Evolutionary conservation across 2,888 invertebrate genomes (phyloP).

Genomic region (Andrena flavipes): DNA sequence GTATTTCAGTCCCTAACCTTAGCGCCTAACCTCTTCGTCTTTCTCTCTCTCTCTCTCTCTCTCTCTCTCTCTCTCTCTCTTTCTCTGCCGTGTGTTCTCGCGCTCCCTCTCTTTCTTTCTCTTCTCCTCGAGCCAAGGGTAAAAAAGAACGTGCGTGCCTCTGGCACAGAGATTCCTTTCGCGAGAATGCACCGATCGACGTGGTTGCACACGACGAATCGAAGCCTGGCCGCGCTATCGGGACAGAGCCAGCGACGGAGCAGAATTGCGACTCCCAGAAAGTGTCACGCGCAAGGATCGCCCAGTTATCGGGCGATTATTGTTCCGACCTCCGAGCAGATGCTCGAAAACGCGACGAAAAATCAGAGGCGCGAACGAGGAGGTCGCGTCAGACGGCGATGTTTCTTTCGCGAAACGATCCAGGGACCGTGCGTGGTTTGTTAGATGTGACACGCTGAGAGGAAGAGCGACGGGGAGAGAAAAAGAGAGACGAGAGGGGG

Average conservation of each 20-base stretch:
- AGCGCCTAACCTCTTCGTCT: conserved; percentile 66
- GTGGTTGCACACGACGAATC: conserved; percentile 10
- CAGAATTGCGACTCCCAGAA: not conserved
- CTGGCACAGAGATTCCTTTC: conserved; percentile 47
- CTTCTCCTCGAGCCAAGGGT: conserved; percentile 27
- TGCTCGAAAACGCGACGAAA: conserved; percentile 26
- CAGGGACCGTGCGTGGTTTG: conserved; percentile 4
- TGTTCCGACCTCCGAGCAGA: not conserved
- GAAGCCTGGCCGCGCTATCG: not conserved
- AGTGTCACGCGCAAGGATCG: conserved; percentile 15
- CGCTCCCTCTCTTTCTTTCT: conserved; percentile 32
- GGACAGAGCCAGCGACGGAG: not conserved
- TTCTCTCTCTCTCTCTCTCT: conserved; percentile 36
- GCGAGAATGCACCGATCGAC: conserved; percentile 31
- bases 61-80: conserved; percentile 38
- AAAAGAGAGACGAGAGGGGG: conserved; percentile 17
- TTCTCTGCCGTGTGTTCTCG: conserved; percentile 17
- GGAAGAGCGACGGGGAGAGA: conserved; percentile 22
- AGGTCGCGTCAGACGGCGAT: conserved; percentile 45
- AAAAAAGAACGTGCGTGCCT: conserved; percentile 54
- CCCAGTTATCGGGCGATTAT: conserved; percentile 1
- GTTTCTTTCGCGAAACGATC: conserved; percentile 21
- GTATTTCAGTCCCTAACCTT: conserved; percentile 73
- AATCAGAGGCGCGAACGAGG: conserved; percentile 30
- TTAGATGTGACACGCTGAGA: conserved; percentile 1